Conservation (phyloP, 2,888 invertebrate genomes). For the Perizoma flavofasciatum region DNA sequence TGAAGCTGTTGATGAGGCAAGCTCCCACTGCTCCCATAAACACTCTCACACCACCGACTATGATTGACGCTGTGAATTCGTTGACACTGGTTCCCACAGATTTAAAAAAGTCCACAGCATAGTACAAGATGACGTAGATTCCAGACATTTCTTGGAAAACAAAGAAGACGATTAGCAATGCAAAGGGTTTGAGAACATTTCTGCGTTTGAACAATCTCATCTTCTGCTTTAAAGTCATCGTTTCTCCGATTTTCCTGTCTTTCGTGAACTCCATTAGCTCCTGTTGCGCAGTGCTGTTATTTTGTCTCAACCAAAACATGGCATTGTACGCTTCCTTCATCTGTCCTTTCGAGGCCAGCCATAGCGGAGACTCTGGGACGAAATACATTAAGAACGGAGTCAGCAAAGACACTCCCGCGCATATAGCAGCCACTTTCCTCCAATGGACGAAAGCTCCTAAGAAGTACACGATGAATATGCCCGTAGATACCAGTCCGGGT, state of each 20-base stretch:
- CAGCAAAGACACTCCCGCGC: conserved; percentile 83
- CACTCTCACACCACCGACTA: conserved; percentile 87
- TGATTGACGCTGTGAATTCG: conserved; percentile 87
- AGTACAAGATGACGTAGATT: conserved; percentile 88
- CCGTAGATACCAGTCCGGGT: conserved; percentile 88
- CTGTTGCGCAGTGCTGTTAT: conserved; percentile 84
- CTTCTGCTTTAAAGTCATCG: conserved; percentile 69
- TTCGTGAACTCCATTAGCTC: conserved; percentile 85
- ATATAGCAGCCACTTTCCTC: conserved; percentile 86
- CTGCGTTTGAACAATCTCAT: conserved; percentile 74
- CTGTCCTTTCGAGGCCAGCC: conserved; percentile 85
- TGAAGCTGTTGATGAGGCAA: conserved; percentile 85
- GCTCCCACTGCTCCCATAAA: conserved; percentile 87
- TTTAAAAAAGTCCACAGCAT: conserved; percentile 88
- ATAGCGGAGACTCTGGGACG: conserved; percentile 88
- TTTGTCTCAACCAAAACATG: conserved; percentile 86
- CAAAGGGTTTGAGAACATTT: conserved; percentile 87
- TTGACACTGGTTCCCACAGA: conserved; percentile 86
- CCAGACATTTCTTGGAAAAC: conserved; percentile 89
- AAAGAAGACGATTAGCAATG: conserved; percentile 86
- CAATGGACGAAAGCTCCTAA: conserved; percentile 87
- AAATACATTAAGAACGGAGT: conserved; percentile 85
- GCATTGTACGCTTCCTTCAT: conserved; percentile 85
- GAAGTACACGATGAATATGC: conserved; percentile 88
- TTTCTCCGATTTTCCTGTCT: conserved; percentile 66